These are phyloP conservation scores for Galleria mellonella DNA, from an alignment of 1,140 invertebrate species.

Conservation along the genomic window DNA sequence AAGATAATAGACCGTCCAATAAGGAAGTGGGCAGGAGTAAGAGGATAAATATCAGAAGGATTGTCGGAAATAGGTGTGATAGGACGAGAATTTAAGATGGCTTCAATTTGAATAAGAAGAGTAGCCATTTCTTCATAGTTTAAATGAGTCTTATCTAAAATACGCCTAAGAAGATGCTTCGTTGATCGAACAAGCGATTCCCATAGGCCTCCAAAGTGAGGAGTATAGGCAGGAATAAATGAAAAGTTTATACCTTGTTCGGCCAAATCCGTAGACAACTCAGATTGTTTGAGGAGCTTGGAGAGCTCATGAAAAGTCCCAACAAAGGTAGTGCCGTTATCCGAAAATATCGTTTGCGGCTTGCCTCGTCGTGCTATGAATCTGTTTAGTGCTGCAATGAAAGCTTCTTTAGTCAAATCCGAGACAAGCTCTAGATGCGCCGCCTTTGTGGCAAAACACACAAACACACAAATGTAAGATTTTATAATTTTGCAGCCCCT, in stretches of 20 bases:
- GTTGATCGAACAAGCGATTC: constrained; percentile 28
- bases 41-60: no score
- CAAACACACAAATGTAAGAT: no score
- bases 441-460: no score
- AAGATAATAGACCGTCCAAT: no score
- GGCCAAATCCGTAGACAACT: no score
- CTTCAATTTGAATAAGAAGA: no score
- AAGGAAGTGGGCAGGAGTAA: no score
- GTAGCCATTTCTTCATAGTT: constrained; percentile 37
- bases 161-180: constrained; percentile 33
- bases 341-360: constrained; percentile 27
- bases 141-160: constrained; percentile 25
- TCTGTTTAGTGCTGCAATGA: constrained; percentile 8
- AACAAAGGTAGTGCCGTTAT: no score
- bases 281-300: constrained; percentile 17
- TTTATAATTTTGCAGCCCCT: no score
- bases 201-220: constrained; percentile 47
- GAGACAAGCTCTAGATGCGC: constrained; percentile 12
- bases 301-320: constrained; percentile 2
- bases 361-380: constrained; percentile 23
- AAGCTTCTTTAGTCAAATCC: constrained; percentile 19
- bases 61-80: no score
- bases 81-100: no score
- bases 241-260: no score
- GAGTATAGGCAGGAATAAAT: constrained; percentile 44